Base-by-base conservation (phyloP, 92 coral and sea anemone species). In the Virgularia gustaviana region DNA sequence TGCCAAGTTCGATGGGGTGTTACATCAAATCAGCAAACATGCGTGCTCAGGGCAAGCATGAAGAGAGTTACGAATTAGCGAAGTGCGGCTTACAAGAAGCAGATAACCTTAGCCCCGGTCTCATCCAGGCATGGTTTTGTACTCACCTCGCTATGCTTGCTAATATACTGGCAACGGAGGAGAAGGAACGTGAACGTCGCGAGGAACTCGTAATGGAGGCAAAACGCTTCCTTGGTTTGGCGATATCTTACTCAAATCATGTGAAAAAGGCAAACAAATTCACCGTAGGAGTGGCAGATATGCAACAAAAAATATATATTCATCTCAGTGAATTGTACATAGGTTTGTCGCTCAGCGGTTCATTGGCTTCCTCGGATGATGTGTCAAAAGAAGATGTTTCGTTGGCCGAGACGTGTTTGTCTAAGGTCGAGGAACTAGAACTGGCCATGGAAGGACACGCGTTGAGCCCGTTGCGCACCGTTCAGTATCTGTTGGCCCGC, bases 91-190 rank as follows among this genome's bases (percentile, higher is more conserved):
- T 7, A n/a, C 28, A 55, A 55, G 27, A 2, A 15, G 62, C 62
- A 55, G 62, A 18, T 12, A 4, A 33, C 28, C 25, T 55, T 4
- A 18, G 29, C 6, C 62, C 33, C 2, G 62, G 62, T 12, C 32
- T 55, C 5, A 55, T 55, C 29, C 62, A 55, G 32, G 62, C 62
- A 12, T 55, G 62, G 62, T 55, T 55, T 55, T 55, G 32, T 33
- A 55, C 62, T 1, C 62, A 55, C 62, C 5, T 33, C 27, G 62
- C 62, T 15, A 7, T 55, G 62, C 62, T 55, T 18, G 62, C 28
- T 2, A 55, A 55, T 25, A 55, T 55, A n/a, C 11, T 55, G 11
- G 62, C 62, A 18, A 18, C 22, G 16, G 22, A 8, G 3, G 32
- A 25, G 25, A 55, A 3, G 2, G 32, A 25, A 4, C 31, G 2